Evolutionary conservation across 1,140 invertebrate species (phyloP), one percentile per base, ranked within the genome.

Genomic region (Pogonognathellus flavescens): DNA sequence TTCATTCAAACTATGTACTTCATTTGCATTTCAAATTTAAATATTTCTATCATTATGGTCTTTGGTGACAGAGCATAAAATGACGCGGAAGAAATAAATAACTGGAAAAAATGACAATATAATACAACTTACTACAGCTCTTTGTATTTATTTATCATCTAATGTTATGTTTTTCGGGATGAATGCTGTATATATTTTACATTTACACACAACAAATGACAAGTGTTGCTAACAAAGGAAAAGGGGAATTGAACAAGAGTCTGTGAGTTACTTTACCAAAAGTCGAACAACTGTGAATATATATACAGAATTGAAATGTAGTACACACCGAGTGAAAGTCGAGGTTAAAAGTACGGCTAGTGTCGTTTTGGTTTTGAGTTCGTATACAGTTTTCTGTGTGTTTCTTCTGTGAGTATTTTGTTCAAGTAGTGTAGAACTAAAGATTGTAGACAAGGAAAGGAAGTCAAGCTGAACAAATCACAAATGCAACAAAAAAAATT

Each of bases 391-490:
- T 76, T 76, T 76, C 31, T 49, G 49, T 50, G 41, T 49, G 14
- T 76, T 49, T 41, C 31, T 41, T 41, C 31, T 41, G n/a, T n/a
- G 31, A 41, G 31, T 41, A 41, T 41, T 41, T 41, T 41, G 31
- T 41, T 41, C 31, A 41, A 41, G 2, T 41, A 41, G n/a, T n/a
- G n/a, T n/a, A n/a, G n/a, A 41, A 6, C 2, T 6, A 41, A 25
- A 50, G 53, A 81, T 81, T 53, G 80, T n/a, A 81, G 53, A 81
- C 57, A 60, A 31, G 81, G 55, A 82, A 82, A 82, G 57, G 81
- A 82, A 82, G 59, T 55, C 81, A 60, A 82, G 81, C 57, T 82
- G 81, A 82, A 82, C 55, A 60, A 82, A 82, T 59, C 81, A 82
- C 53, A 82, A 60, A 59, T 57, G 50, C 31, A 57, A 31, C 20